Base-by-base conservation (phyloP, 2,888 invertebrate species). In the Cantharis nigra region DNA sequence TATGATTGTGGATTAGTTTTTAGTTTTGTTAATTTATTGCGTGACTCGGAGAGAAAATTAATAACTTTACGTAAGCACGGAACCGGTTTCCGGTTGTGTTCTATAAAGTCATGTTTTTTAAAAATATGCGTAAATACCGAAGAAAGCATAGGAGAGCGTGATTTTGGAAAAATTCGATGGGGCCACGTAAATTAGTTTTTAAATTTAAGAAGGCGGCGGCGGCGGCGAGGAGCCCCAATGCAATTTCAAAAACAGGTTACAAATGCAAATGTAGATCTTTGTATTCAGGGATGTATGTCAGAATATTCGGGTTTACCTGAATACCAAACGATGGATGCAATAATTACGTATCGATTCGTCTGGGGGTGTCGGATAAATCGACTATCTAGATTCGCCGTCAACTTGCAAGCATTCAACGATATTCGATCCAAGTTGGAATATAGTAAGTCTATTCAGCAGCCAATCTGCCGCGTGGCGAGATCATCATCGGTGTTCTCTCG, bases 401-500 rank as follows among this genome's bases (percentile, higher is more conserved):
- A 75, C 70, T 78, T 73, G 76, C 76, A 79, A 80, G 77, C 77
- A 78, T 78, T 75, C 78, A 71, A 78, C 79, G 77, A 81, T 80
- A 81, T 81, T 81, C 77, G 71, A 69, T 71, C 72, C 67, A 72
- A 78, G 65, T 78, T 65, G 23, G 49, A 75, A 78, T 64, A 75
- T 70, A 71, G 72, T 67, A 74, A 78, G 78, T 80, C 74, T 74
- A 80, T 80, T 80, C 79, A 69, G 76, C 79, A 78, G 78, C 74
- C 78, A 78, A 79, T 79, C 74, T 78, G 75, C 76, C 76, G 71
- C 74, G 76, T 80, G 76, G 80, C 72, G 81, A 84, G 83, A 83
- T 84, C 84, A 85, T 85, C 85, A 85, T 84, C 83, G 83, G 78
- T 80, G 81, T 80, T 82, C 81, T 81, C 76, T 76, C 80, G 81